phyloP scores from a whole-genome alignment of 1,140 invertebrate genomes.

The Ephestia elutella region DNA sequence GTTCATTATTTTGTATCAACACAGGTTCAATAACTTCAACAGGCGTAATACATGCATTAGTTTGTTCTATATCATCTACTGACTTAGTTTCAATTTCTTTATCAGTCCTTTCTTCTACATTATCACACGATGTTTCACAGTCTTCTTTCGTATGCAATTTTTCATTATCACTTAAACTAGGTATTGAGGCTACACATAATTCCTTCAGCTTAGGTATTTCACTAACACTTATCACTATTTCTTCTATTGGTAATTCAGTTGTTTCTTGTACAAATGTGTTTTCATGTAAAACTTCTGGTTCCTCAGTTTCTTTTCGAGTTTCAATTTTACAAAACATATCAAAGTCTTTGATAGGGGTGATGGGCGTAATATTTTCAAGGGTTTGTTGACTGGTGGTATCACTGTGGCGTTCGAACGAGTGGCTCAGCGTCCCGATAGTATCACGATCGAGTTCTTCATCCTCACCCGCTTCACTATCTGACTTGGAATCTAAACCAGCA shows the following conservation, averaged over 20 bases:
- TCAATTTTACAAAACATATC: conserved; percentile 25
- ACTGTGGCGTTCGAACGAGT: conserved; percentile 65
- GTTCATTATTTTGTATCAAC: not conserved
- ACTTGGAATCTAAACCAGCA: conserved; percentile 38
- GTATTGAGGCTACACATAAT: conserved; percentile 57
- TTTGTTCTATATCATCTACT: conserved; percentile 47
- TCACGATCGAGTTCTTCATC: conserved; percentile 58
- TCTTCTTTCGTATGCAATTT: conserved; percentile 54
- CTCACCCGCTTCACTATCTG: conserved; percentile 28
- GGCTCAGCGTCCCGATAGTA: conserved; percentile 62
- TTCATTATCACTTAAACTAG: conserved; percentile 63
- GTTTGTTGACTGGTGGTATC: conserved; percentile 61
- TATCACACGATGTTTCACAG: conserved; percentile 61
- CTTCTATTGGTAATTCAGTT: conserved; percentile 60
- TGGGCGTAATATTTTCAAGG: conserved; percentile 59
- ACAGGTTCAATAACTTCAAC: conserved; percentile 12
- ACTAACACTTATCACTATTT: conserved; percentile 53
- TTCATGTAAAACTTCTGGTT: conserved; percentile 29
- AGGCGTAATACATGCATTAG: conserved; percentile 18
- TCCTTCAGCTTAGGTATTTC: conserved; percentile 56
- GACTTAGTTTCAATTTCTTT: conserved; percentile 58
- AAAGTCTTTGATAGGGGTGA: conserved; percentile 60
- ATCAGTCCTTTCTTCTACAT: conserved; percentile 51
- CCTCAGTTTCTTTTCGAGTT: conserved; percentile 20
- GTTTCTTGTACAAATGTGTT: conserved; percentile 23